Base-by-base conservation (phyloP, 2,113 vertebrate species). In the Phainopepla nitens region DNA sequence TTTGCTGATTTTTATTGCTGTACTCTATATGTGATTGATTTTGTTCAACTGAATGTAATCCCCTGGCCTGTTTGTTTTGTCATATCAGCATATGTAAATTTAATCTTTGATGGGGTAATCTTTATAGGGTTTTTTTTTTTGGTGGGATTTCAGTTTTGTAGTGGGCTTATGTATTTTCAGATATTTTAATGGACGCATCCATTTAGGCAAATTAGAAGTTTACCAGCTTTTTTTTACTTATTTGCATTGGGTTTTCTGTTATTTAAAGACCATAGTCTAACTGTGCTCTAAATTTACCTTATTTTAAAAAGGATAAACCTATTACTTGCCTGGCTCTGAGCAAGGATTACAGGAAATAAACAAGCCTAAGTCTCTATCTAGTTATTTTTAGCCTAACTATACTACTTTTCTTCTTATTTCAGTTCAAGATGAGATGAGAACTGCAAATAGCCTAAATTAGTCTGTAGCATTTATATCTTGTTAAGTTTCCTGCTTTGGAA, bases 401-500 rank as follows among this genome's bases (percentile, higher is more conserved):
- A 31, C 81, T 94, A 62, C 79, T 97, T 95, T 90, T 93, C 60
- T 95, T 91, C 80, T 95, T 94, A 91, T 62, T 95, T 96, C 95
- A 83, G 93, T 79, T 97, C 75, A 91, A 94, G 96, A 97, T 96
- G 96, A 98, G 97, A 97, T 94, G 96, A 97, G 98, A 97, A 96
- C 95, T 95, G 96, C 96, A 98, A 98, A 98, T 98, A 98, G 93
- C 97, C 97, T 97, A 98, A 98, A 98, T 98, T 98, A 97, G 94
- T 96, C 96, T 96, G 94, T 91, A 97, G 94, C 97, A 97, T 98
- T 98, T 97, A 98, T 98, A 96, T 91, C 98, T 98, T 98, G 97
- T 98, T 98, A 98, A 96, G 97, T 97, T 98, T 98, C 98, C 97
- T 98, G 97, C 97, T 97, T 98, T 96, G 95, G 97, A 98, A 98